phyloP scores from a whole-genome alignment of 2,113 vertebrate genomes.

The Euleptes europaea region DNA sequence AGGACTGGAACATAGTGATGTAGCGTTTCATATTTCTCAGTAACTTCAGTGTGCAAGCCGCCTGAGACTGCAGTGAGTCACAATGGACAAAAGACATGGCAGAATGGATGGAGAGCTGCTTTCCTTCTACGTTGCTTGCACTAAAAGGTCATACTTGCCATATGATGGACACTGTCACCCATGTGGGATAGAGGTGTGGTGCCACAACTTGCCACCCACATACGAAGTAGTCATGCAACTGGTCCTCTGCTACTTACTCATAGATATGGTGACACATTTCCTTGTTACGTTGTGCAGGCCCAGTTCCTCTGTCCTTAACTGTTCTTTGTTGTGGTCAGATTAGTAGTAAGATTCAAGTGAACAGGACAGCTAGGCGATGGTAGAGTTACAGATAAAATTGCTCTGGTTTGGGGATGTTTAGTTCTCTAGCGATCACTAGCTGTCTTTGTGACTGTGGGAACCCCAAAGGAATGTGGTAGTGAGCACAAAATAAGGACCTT shows the following conservation, averaged over 20 bases:
- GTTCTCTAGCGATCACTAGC: not conserved
- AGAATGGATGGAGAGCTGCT: not conserved
- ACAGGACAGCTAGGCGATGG: no score
- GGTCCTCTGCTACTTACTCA: constrained; percentile 5
- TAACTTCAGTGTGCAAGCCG: not conserved
- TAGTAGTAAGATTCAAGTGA: not conserved
- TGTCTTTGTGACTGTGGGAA: not conserved
- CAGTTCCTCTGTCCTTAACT: not conserved
- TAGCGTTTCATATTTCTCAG: not conserved
- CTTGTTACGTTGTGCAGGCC: not conserved
- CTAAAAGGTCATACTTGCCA: not conserved
- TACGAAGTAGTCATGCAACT: not conserved
- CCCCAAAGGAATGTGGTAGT: not conserved
- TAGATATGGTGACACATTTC: not conserved
- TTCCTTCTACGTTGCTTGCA: not conserved
- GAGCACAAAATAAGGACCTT: not conserved
- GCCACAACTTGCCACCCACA: not conserved
- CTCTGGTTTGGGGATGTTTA: not conserved
- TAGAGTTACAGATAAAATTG: not conserved
- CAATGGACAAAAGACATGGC: not conserved
- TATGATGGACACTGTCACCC: not conserved
- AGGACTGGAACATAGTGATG: not conserved
- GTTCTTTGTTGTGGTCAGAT: not conserved
- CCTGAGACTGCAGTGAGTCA: not conserved
- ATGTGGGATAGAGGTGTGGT: not conserved